Evolutionary conservation across 2,797 vertebrate genomes (phyloP).

Genomic region (Rhabdomys pumilio): DNA sequence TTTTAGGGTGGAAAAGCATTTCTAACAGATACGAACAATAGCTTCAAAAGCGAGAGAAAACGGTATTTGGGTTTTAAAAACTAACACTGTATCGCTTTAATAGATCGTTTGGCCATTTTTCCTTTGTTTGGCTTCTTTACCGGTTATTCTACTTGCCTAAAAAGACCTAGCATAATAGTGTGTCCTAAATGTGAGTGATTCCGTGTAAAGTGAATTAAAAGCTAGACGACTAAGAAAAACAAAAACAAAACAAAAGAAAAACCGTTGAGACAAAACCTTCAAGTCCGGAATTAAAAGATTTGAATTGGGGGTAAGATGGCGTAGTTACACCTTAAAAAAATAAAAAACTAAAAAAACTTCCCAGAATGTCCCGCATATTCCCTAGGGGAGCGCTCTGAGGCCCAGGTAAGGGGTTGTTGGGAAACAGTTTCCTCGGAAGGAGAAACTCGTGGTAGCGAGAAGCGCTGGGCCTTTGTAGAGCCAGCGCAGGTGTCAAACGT

Average conservation of each 20-base stretch:
- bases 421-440: not conserved
- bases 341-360: not conserved
- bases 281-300: not conserved
- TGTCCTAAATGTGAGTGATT: not conserved
- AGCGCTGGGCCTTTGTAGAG: not conserved
- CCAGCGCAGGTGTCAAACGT: slow-evolving; percentile 69
- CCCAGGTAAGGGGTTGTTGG: not conserved
- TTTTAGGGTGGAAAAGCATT: slow-evolving; percentile 57
- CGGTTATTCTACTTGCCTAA: slow-evolving; percentile 51
- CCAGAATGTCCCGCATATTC: not conserved
- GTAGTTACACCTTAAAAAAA: slow-evolving; percentile 44
- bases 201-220: slow-evolving; percentile 25
- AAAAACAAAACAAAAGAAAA: not conserved
- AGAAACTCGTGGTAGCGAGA: not conserved
- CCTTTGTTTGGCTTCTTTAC: slow-evolving; percentile 62
- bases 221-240: not conserved
- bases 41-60: slow-evolving; percentile 42
- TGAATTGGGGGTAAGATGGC: slow-evolving; percentile 67
- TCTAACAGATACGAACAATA: not conserved
- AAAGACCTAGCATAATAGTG: not conserved
- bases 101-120: slow-evolving; percentile 21
- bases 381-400: not conserved
- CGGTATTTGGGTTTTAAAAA: slow-evolving; percentile 46
- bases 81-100: slow-evolving; percentile 20
- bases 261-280: not conserved